These are phyloP conservation scores for Dallia pectoralis DNA, from an alignment of 2,797 vertebrate genomes.

Conservation along the genomic window DNA sequence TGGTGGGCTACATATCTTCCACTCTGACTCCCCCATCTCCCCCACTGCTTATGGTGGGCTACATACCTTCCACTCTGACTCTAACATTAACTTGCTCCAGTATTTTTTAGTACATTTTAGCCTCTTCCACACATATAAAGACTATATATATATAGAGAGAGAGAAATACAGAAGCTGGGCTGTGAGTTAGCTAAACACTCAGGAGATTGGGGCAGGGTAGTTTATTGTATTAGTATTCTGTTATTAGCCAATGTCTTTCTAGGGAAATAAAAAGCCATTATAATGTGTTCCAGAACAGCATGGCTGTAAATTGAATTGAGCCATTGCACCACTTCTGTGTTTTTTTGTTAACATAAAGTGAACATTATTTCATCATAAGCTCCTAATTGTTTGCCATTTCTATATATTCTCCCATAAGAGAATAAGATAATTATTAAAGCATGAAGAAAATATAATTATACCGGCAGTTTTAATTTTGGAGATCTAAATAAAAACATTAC, in stretches of 20 bases:
- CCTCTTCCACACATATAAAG: not conserved
- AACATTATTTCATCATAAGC: conserved; percentile 32
- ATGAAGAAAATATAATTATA: not conserved
- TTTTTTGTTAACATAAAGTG: conserved; percentile 30
- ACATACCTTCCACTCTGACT: not conserved
- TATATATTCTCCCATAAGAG: conserved; percentile 16
- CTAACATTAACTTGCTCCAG: not conserved
- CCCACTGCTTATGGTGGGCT: not conserved
- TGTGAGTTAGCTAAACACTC: conserved; percentile 18
- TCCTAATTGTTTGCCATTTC: conserved; percentile 38
- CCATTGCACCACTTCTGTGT: conserved; percentile 38
- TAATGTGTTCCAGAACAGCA: conserved; percentile 47
- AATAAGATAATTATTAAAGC: not conserved
- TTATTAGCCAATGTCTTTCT: conserved; percentile 60
- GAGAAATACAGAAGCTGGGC: conserved; percentile 24
- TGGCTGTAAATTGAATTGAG: conserved; percentile 56
- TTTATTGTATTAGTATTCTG: conserved; percentile 53
- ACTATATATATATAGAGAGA: not conserved
- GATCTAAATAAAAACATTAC: conserved; percentile 1
- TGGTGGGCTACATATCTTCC: conserved; percentile 49
- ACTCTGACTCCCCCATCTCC: conserved; percentile 28
- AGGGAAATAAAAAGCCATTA: conserved; percentile 55
- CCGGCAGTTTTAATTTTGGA: conserved; percentile 19
- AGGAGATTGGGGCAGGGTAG: not conserved
- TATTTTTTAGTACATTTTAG: conserved; percentile 25